A percentile compares a stretch with the other conserved stretches of the same genome.
Evolutionary conservation across 2,113 vertebrate species (phyloP).

Genomic region (Hippocampus barbouri): DNA sequence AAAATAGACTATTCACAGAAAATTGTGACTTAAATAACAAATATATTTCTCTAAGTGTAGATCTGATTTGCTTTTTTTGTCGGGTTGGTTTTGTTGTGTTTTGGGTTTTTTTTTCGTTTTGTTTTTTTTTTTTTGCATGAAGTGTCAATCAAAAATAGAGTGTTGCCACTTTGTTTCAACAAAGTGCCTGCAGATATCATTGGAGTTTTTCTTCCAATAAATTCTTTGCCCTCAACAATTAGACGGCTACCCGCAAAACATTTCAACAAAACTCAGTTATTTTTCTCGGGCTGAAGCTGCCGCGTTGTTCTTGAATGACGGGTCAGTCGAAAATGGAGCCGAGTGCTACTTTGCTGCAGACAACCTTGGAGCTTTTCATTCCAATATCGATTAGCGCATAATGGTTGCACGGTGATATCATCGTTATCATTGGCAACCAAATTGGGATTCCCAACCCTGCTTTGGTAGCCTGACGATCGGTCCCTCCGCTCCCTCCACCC

Average conservation of each 20-base stretch:
- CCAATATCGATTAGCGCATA: neutral
- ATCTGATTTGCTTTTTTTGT: too few relatives aligned
- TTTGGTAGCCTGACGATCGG: constrained; percentile 11
- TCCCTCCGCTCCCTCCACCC: constrained; percentile 4
- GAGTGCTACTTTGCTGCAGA: neutral
- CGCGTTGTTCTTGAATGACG: neutral
- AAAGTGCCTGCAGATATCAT: too few relatives aligned
- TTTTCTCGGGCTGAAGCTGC: neutral
- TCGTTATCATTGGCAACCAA: neutral
- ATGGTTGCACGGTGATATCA: neutral
- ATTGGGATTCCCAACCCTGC: neutral
- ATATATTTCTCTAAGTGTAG: neutral
- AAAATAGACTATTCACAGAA: neutral
- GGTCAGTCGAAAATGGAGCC: neutral
- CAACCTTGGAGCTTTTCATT: constrained; percentile 1
- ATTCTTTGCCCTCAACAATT: too few relatives aligned
- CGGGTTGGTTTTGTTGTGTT: too few relatives aligned
- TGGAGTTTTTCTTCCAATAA: too few relatives aligned
- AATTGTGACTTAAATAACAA: neutral
- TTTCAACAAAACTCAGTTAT: neutral
- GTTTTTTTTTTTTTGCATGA: too few relatives aligned
- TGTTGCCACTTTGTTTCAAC: too few relatives aligned
- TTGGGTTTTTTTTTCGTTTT: too few relatives aligned
- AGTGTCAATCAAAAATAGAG: too few relatives aligned
- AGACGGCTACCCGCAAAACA: too few relatives aligned